Base-by-base conservation (phyloP, 23 tunicate genomes). In the Halocynthia roretzi region DNA sequence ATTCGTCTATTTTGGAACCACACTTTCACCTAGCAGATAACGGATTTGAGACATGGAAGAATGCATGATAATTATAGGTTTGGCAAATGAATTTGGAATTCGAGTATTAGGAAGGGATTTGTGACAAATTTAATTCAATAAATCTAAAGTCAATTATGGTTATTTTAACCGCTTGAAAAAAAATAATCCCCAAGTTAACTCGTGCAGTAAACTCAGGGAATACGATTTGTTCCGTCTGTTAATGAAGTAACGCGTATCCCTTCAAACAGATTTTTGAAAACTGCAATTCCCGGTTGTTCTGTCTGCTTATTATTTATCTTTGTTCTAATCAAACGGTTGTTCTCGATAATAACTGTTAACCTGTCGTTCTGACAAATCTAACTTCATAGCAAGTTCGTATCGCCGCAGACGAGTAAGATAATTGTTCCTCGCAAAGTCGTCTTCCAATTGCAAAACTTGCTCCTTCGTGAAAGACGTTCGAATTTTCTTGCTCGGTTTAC, bases 1-100 rank as follows among this genome's bases (percentile, higher is more conserved):
- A 89, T 89, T 75, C 96, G 50, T 53, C 96, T 65, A 68, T 89
- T 89, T 84, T 89, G 96, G 62, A 89, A 89, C 96, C 96, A 89
- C 61, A 89, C 96, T 70, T 89, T 89, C 53, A 89, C 76, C 96
- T 89, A 68, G 22, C 63, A 62, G n/a, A 80, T 51, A 51, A 15
- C 5, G 55, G 20, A 11, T 51, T 7, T 66, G 63, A 6, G 63
- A 12, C 14, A 15, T 14, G n/a, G 2, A 15, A 14, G 4, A 58
- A 58, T 14, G 64, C 17, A 14, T 4, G 4, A 14, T 15, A 58
- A 58, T 0, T 58, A 60, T 60, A 60, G 2, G 17, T 60, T 60
- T 17, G 17, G 4, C n/a, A 0, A 15, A n/a, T 60, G 64, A 60
- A n/a, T 60, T 17, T 15, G 64, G n/a, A 17, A 60, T 60, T 60